These are phyloP conservation scores for Stichodactyla helianthus DNA, from an alignment of 64 coral and sea anemone genomes.

Conservation along the genomic window DNA sequence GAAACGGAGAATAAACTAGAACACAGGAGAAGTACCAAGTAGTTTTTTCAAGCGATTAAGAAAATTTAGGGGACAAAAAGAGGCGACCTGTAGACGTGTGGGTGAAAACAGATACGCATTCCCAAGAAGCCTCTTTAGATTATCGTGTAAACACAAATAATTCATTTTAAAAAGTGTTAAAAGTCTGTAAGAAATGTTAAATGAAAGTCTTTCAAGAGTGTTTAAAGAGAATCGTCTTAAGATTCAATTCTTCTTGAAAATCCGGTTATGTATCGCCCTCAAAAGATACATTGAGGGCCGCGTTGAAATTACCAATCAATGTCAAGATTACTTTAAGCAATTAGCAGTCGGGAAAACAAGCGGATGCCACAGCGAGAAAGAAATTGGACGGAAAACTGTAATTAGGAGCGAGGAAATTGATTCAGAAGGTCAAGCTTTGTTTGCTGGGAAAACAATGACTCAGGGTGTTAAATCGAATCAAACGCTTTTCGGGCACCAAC, in stretches of 20 bases:
- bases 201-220: not conserved
- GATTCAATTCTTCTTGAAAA: not conserved
- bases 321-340: constrained; percentile 6
- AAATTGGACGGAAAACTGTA: constrained; percentile 34
- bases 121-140: not conserved
- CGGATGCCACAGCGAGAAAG: constrained; percentile 8
- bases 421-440: constrained; percentile 21
- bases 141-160: not conserved
- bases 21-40: not conserved
- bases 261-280: not conserved
- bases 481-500: not conserved
- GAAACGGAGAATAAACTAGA: not conserved
- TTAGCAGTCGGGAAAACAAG: constrained; percentile 11
- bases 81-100: not conserved
- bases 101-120: not conserved
- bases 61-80: not conserved
- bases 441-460: constrained; percentile 20
- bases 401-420: constrained; percentile 26
- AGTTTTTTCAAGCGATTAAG: not conserved
- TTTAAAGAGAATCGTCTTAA: not conserved
- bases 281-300: constrained; percentile 10
- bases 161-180: constrained; percentile 12
- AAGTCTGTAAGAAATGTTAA: not conserved
- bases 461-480: constrained; percentile 5
- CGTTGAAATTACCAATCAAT: not conserved